A percentile compares a stretch with the other conserved stretches of the same genome.
Conservation (phyloP, 2,113 vertebrate species). For the Oryzias javanicus region DNA sequence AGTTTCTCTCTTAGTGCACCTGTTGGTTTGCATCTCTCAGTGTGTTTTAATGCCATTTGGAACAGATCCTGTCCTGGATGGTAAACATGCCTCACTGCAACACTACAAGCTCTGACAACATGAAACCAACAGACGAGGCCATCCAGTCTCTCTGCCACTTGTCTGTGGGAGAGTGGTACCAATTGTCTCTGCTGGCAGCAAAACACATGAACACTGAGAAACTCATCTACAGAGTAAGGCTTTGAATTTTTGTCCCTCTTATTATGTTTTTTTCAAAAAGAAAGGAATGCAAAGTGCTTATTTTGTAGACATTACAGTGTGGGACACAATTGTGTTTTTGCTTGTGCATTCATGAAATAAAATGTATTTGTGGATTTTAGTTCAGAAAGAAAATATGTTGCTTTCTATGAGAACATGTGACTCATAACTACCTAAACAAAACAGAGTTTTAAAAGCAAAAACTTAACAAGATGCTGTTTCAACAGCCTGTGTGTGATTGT, state of each 20-base stretch:
- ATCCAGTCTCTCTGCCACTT: conserved; percentile 79
- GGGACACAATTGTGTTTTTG: neutral
- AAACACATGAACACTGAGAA: conserved; percentile 77
- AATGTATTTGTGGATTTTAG: conserved; percentile 16
- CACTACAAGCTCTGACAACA: conserved; percentile 7
- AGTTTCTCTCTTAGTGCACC: neutral
- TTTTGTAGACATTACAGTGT: neutral
- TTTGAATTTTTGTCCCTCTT: neutral
- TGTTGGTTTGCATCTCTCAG: neutral
- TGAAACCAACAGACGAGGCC: conserved; percentile 40
- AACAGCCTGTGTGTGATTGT: neutral
- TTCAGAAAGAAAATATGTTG: neutral
- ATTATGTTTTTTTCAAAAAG: neutral
- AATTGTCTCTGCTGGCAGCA: conserved; percentile 79
- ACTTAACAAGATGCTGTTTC: too few species aligned
- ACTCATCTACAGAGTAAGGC: conserved; percentile 71
- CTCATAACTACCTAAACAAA: too few species aligned
- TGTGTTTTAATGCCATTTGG: conserved; percentile 10
- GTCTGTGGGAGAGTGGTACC: conserved; percentile 69
- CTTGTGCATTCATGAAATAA: neutral
- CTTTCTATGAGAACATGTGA: too few species aligned
- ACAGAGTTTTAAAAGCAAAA: too few species aligned
- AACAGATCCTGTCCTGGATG: conserved; percentile 71
- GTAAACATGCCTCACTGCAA: conserved; percentile 75
- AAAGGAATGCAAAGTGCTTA: neutral